A percentile compares a stretch with the other conserved stretches of the same genome.
phyloP scores from a whole-genome alignment of 2,888 invertebrate genomes.

The Arrhopalites spinosus region DNA sequence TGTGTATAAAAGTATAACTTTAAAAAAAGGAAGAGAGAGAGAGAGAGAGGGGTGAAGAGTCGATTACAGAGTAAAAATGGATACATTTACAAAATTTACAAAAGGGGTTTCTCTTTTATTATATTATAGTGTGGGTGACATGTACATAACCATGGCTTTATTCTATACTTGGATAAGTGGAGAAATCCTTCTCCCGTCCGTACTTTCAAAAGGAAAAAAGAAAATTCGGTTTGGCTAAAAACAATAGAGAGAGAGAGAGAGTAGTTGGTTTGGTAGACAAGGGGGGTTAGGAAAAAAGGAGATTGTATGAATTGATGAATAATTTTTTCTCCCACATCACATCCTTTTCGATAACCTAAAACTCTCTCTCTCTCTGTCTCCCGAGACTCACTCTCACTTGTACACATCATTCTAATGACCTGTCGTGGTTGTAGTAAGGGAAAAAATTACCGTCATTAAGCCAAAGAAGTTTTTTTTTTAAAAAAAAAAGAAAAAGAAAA shows the following conservation, averaged over 20 bases:
- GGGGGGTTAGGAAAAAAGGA: slow-evolving; percentile 19
- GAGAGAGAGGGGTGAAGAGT: neutral
- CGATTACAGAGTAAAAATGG: neutral
- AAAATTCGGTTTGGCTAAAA: neutral
- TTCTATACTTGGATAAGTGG: neutral
- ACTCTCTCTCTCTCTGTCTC: neutral
- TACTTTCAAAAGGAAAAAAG: too few species aligned
- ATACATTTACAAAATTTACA: neutral
- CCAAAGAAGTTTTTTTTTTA: slow-evolving; percentile 49
- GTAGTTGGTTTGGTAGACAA: neutral
- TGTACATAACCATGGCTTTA: too few species aligned
- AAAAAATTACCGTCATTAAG: slow-evolving; percentile 58
- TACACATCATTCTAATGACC: slow-evolving; percentile 57
- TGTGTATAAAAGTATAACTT: neutral
- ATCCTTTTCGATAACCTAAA: slow-evolving; percentile 43
- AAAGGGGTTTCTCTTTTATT: neutral
- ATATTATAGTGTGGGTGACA: too few species aligned
- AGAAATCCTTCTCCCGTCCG: neutral
- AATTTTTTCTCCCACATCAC: slow-evolving; percentile 45
- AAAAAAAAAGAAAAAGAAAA: slow-evolving; percentile 52
- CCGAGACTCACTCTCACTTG: slow-evolving; percentile 33
- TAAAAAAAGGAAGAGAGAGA: neutral
- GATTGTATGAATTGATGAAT: slow-evolving; percentile 52
- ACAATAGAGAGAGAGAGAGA: neutral
- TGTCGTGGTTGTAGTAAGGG: slow-evolving; percentile 56